Evolutionary conservation across 2,113 vertebrate genomes (phyloP).

Genomic region (Halichoerus grypus): DNA sequence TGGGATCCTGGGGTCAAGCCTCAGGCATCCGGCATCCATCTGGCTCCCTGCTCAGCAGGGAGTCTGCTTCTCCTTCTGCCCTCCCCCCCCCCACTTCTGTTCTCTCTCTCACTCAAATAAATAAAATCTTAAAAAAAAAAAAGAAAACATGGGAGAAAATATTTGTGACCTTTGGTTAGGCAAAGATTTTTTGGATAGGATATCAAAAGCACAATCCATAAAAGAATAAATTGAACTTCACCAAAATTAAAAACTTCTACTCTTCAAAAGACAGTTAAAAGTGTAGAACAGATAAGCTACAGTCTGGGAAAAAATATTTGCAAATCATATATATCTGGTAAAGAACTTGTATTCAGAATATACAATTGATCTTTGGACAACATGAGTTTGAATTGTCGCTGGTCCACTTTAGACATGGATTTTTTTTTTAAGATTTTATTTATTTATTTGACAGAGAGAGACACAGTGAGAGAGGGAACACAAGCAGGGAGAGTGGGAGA

Average conservation of each 20-base stretch:
- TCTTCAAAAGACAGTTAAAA: not conserved
- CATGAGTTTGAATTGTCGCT: not conserved
- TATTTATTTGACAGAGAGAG: no score
- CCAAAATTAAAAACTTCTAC: conserved; percentile 26
- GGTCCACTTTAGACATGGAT: not conserved
- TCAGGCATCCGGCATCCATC: no score
- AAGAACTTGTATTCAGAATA: not conserved
- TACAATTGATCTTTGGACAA: not conserved
- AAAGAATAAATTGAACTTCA: conserved; percentile 21
- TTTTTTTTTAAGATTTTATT: not conserved
- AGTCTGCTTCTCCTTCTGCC: no score
- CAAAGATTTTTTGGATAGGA: not conserved
- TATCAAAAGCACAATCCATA: not conserved
- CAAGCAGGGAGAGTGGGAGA: no score
- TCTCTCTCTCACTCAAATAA: not conserved
- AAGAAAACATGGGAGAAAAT: not conserved
- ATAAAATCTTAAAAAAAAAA: not conserved
- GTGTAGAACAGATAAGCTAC: not conserved
- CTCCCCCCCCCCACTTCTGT: not conserved
- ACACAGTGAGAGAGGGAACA: no score
- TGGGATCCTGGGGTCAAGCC: no score
- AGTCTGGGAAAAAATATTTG: not conserved
- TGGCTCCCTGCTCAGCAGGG: no score
- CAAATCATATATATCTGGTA: not conserved
- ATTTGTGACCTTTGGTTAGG: not conserved